Evolutionary conservation across 2,797 vertebrate species (phyloP).

Genomic region (Poeciliopsis presidionis): DNA sequence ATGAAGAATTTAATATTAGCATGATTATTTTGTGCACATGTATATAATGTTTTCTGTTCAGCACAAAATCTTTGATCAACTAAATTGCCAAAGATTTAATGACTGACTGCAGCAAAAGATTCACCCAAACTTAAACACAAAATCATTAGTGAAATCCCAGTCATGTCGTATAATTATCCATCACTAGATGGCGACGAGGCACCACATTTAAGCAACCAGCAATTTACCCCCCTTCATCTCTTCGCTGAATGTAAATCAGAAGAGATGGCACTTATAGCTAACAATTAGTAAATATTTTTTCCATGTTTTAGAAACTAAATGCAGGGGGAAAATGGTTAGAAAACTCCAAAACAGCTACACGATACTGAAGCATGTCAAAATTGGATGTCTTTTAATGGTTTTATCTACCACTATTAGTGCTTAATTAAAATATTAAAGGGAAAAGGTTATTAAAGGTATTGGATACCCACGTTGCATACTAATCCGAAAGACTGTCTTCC

Average conservation of each 20-base stretch:
- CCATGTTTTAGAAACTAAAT: neutral
- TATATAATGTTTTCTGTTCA: too few species aligned
- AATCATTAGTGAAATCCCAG: neutral
- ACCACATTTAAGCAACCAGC: neutral
- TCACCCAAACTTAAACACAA: neutral
- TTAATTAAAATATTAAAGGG: neutral
- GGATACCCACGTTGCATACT: neutral
- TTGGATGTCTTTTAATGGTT: neutral
- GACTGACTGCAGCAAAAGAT: neutral
- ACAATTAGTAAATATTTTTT: accelerated
- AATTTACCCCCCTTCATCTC: neutral
- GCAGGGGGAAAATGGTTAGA: too few species aligned
- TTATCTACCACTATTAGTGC: neutral
- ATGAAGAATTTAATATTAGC: too few species aligned
- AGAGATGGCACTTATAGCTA: accelerated
- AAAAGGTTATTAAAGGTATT: neutral
- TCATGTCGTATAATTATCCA: constrained; percentile 3
- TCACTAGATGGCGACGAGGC: constrained; percentile 54
- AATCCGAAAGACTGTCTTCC: neutral
- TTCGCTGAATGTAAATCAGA: neutral
- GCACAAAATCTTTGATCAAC: neutral
- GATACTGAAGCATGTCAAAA: neutral
- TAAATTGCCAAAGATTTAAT: neutral
- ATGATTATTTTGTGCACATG: too few species aligned
- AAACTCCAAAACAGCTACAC: neutral